Conservation (phyloP, 2,888 invertebrate genomes). For the Caenorhabditis japonica region DNA sequence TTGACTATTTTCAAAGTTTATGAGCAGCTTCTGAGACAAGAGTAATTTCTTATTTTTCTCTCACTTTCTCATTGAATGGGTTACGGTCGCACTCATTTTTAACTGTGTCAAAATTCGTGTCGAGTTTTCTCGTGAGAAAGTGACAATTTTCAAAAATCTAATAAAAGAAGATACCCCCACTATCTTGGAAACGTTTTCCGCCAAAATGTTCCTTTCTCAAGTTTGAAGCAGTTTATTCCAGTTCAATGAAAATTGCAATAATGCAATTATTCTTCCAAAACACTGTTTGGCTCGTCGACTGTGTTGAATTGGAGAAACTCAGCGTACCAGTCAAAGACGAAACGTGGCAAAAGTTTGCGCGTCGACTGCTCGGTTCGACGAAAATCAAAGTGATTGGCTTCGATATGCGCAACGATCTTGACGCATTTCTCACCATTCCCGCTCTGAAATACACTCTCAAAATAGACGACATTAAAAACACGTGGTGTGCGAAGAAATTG, state of each 20-base stretch:
- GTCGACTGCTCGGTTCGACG: constrained; percentile 26
- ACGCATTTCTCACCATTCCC: constrained; percentile 43
- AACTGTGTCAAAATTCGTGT: too few relatives aligned
- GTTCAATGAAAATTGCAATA: constrained; percentile 49
- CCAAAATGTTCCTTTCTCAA: too few relatives aligned
- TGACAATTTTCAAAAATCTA: too few relatives aligned
- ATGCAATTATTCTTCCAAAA: constrained; percentile 49
- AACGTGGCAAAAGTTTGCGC: constrained; percentile 51
- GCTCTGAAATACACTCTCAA: constrained; percentile 8
- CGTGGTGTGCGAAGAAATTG: constrained; percentile 47
- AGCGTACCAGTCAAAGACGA: constrained; percentile 3
- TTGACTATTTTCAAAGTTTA: too few relatives aligned
- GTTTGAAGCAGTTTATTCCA: not conserved
- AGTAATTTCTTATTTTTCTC: too few relatives aligned
- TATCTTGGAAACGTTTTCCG: too few relatives aligned
- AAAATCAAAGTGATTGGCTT: constrained; percentile 53
- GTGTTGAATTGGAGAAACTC: constrained; percentile 32
- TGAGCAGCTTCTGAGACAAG: too few relatives aligned
- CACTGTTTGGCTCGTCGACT: constrained; percentile 53
- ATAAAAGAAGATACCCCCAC: too few relatives aligned
- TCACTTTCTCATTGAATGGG: too few relatives aligned
- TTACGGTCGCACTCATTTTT: too few relatives aligned
- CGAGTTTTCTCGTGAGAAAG: too few relatives aligned
- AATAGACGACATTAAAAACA: constrained; percentile 24
- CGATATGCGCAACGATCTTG: constrained; percentile 56